A percentile compares a stretch with the other conserved stretches of the same genome.
Evolutionary conservation across 53 echinoderm and acorn worm genomes (phyloP).

Genomic region (Arbacia lixula): DNA sequence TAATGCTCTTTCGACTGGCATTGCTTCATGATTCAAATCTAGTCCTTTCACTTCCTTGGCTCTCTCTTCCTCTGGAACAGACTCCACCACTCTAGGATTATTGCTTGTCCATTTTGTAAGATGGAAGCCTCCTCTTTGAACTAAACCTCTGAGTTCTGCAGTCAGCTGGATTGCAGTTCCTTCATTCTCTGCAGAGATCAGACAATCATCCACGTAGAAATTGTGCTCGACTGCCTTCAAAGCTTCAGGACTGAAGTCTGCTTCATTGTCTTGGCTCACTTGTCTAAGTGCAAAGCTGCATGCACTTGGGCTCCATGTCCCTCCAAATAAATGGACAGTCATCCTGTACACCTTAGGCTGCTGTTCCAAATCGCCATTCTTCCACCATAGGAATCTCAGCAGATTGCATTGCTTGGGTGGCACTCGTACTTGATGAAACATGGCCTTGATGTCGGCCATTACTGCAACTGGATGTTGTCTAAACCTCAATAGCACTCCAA

Average conservation of each 20-base stretch:
- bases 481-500: conserved; percentile 29
- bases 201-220: conserved; percentile 84
- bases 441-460: conserved; percentile 60
- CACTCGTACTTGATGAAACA: conserved; percentile 75
- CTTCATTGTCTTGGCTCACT: conserved; percentile 55
- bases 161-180: conserved; percentile 43
- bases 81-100: conserved; percentile 42
- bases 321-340: conserved; percentile 64
- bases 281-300: conserved; percentile 56
- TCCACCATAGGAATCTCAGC: conserved; percentile 66
- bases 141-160: conserved; percentile 28
- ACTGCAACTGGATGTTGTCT: conserved; percentile 10
- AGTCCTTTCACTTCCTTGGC: too few species aligned
- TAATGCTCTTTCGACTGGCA: too few species aligned
- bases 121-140: conserved; percentile 61
- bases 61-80: conserved; percentile 56
- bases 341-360: conserved; percentile 52
- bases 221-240: conserved; percentile 52
- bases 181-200: conserved; percentile 59
- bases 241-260: conserved; percentile 13
- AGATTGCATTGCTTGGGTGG: conserved; percentile 48
- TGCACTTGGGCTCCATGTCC: conserved; percentile 52
- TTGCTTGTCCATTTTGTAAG: conserved; percentile 69
- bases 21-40: too few species aligned
- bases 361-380: conserved; percentile 42